A percentile compares a stretch with the other conserved stretches of the same genome.
These are phyloP conservation scores for Enteromius viviparus DNA, from an alignment of 2,797 vertebrate genomes.

Conservation along the genomic window DNA sequence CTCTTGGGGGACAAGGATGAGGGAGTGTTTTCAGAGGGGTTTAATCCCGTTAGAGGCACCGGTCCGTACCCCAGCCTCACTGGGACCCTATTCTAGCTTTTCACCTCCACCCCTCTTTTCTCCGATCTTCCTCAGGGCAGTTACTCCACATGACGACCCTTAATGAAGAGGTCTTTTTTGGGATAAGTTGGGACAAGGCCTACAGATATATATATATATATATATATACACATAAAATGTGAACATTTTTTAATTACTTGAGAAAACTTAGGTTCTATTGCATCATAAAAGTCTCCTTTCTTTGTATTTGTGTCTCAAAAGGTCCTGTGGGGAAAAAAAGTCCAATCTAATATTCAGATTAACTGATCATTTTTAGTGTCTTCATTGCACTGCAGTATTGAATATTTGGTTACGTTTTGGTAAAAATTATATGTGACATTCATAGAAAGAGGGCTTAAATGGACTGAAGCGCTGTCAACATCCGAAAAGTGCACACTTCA, in stretches of 20 bases:
- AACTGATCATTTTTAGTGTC: background rate
- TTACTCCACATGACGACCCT: constrained; percentile 61
- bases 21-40: constrained; percentile 71
- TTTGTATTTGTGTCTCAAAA: background rate
- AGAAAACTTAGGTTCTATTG: background rate
- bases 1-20: constrained; percentile 51
- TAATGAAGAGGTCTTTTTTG: constrained; percentile 78
- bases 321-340: background rate
- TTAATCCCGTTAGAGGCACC: constrained; percentile 79
- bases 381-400: background rate
- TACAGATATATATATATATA: background rate
- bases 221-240: background rate
- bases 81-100: constrained; percentile 47
- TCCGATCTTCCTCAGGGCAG: constrained; percentile 9
- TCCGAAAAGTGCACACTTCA: constrained; percentile 39
- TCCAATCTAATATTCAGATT: background rate
- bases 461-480: constrained; percentile 63
- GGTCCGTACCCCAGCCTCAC: constrained; percentile 63
- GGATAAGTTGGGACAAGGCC: constrained; percentile 60
- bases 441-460: background rate
- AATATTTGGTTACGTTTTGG: background rate
- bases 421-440: background rate
- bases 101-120: constrained; percentile 7
- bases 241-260: background rate
- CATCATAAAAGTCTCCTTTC: background rate